phyloP scores from a whole-genome alignment of 2,797 vertebrate species.

The Malurus splendens region DNA sequence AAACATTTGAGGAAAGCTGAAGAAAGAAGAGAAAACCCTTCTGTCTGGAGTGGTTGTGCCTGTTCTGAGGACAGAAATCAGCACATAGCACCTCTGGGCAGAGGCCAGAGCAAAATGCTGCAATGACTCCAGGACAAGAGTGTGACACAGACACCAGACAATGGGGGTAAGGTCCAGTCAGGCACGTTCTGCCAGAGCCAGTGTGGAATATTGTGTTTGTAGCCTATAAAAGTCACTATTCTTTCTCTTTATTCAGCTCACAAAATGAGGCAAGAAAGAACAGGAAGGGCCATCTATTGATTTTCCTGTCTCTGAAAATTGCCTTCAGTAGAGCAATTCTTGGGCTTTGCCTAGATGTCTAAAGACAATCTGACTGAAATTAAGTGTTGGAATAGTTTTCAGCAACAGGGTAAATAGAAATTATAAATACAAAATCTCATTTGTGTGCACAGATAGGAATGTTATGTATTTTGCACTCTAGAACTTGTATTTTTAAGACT shows the following conservation, averaged over 20 bases:
- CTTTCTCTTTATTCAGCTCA: neutral
- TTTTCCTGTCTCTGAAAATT: neutral
- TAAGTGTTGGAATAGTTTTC: neutral
- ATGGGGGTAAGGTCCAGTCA: neutral
- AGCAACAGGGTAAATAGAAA: neutral
- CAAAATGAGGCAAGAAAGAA: neutral
- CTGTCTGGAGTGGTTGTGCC: neutral
- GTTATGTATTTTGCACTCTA: fast-evolving
- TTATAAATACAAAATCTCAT: neutral
- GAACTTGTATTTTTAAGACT: neutral
- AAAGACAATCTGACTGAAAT: neutral
- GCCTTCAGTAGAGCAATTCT: neutral
- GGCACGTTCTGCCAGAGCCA: fast-evolving
- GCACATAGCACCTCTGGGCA: neutral
- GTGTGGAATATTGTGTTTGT: neutral
- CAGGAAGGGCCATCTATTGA: fast-evolving
- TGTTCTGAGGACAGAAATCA: neutral
- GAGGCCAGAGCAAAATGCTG: neutral
- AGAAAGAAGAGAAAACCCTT: neutral
- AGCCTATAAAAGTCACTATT: neutral
- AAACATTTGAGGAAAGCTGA: neutral
- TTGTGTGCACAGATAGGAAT: neutral
- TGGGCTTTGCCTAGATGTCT: neutral
- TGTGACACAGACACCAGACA: fast-evolving
- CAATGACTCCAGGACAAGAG: no score